Evolutionary conservation across 2,888 invertebrate species (phyloP), one percentile per base, ranked within the genome.

Genomic region (Pammene fasciana): DNA sequence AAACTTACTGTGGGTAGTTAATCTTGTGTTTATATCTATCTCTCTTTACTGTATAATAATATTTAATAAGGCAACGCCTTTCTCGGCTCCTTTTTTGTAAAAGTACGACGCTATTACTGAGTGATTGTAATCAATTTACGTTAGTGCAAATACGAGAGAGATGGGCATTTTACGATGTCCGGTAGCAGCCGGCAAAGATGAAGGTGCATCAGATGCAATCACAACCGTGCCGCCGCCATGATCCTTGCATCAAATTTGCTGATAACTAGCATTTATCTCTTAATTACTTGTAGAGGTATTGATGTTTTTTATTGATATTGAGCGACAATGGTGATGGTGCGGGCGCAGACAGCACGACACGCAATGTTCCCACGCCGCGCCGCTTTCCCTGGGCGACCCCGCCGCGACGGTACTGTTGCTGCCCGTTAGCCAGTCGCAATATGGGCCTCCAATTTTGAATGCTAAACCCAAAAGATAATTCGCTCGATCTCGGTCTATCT

Each of bases 221-320:
- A 75, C 75, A 72, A 72, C 82, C 80, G 85, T 82, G 82, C 81
- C 80, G 82, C 80, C 82, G 81, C 84, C 87, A 82, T 86, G 85
- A 83, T 86, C 84, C 86, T 84, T 82, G 75, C 86, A 87, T 90
- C 88, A 86, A 83, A 86, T 82, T 26, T 79, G 77, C 81, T 83
- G 91, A 92, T 91, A 89, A 82, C 80, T 70, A 75, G 76, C 75
- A 75, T 79, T 89, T 87, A 62, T 62, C 50, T 89, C 81, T 81
- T 79, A 86, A 87, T 88, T 86, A 88, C 88, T 87, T 86, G 85
- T 79, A 71, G 72, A 73, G 77, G 57, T 59, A 38, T 65, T 56
- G 43, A 45, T 8, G 50, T 41, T 34, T 67, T 67, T 59, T 61
- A 55, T 45, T 67, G 38, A 34, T 52, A 46, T 66, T 60, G 43